A percentile compares a stretch with the other conserved stretches of the same genome.
These are phyloP conservation scores for Eupithecia insigniata DNA, from an alignment of 2,888 invertebrate genomes.

Conservation along the genomic window DNA sequence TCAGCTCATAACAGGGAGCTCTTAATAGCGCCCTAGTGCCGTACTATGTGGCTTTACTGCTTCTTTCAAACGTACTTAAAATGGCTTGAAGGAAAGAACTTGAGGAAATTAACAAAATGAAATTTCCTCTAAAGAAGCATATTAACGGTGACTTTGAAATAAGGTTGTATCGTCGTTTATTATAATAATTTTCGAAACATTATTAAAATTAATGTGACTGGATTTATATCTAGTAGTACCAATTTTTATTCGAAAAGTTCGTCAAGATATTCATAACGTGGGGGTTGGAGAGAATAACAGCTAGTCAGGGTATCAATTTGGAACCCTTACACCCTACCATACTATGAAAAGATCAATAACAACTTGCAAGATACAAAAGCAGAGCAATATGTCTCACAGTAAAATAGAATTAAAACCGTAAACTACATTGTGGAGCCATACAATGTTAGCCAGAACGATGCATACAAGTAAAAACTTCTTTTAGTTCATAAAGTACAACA, in stretches of 20 bases:
- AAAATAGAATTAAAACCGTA: background rate
- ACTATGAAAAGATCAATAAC: background rate
- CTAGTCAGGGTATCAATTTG: background rate
- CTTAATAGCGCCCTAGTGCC: constrained; percentile 34
- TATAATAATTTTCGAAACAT: constrained; percentile 6
- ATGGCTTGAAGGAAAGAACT: constrained; percentile 29
- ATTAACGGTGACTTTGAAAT: constrained; percentile 15
- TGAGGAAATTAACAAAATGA: constrained; percentile 32
- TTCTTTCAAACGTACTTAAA: constrained; percentile 35
- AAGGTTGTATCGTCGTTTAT: background rate
- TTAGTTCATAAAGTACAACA: constrained; percentile 29
- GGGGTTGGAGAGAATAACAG: background rate
- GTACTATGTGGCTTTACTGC: constrained; percentile 47
- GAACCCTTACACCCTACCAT: background rate
- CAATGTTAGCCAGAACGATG: constrained; percentile 15
- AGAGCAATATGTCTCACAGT: background rate
- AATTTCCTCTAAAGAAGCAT: constrained; percentile 9
- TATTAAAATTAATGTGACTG: background rate
- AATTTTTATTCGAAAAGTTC: background rate
- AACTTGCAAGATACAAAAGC: background rate
- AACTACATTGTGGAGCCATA: constrained; percentile 4
- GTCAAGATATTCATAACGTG: background rate
- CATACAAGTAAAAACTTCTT: constrained; percentile 18
- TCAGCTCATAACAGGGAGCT: constrained; percentile 53
- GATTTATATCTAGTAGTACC: background rate